These are phyloP conservation scores for Agapostemon virescens DNA, from an alignment of 2,888 invertebrate species.

Conservation along the genomic window DNA sequence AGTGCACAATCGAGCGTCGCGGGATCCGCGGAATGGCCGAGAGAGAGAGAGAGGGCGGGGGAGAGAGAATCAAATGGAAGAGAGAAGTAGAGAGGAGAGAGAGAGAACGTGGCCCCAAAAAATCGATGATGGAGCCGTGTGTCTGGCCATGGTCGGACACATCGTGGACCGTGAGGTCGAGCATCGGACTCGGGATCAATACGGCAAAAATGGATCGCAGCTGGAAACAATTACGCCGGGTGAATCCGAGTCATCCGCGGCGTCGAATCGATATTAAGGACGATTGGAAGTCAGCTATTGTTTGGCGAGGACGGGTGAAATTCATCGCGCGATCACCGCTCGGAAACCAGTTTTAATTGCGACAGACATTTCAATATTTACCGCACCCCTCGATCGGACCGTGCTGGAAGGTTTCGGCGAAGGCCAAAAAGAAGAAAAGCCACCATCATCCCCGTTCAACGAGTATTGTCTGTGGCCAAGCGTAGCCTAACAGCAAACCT, in stretches of 20 bases:
- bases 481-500: too few relatives aligned
- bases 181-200: conserved; percentile 2
- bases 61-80: too few relatives aligned
- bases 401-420: conserved; percentile 27
- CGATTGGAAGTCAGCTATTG: conserved; percentile 3
- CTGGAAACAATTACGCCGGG: conserved; percentile 4
- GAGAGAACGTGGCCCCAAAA: background rate
- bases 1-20: conserved; percentile 6
- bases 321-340: conserved; percentile 17
- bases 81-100: background rate
- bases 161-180: background rate
- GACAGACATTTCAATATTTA: conserved; percentile 48
- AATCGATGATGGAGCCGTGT: background rate
- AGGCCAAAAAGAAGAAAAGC: background rate
- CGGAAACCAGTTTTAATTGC: conserved; percentile 40
- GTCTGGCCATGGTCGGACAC: background rate
- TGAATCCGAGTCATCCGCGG: background rate
- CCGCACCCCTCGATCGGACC: conserved; percentile 26
- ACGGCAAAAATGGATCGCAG: conserved; percentile 10
- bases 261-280: conserved; percentile 22
- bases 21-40: background rate
- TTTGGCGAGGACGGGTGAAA: conserved; percentile 3
- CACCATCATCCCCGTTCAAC: too few relatives aligned
- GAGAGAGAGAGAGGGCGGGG: background rate
- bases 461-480: too few relatives aligned